phyloP scores from a whole-genome alignment of 2,888 invertebrate species.

The Boloria euphrosyne region DNA sequence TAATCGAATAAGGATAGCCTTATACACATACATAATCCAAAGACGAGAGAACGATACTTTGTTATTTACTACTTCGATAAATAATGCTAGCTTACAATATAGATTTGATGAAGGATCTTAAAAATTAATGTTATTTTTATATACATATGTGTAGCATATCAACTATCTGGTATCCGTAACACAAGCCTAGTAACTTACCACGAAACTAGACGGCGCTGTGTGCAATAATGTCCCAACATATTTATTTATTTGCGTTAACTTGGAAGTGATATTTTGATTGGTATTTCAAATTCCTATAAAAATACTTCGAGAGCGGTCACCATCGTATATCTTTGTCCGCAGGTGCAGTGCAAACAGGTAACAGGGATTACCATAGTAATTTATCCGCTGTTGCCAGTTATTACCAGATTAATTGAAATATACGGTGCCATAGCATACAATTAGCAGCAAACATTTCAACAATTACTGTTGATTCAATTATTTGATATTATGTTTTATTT shows the following conservation, averaged over 20 bases:
- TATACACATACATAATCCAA: no score
- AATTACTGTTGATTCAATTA: conserved; percentile 41
- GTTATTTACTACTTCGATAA: no score
- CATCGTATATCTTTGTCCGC: conserved; percentile 28
- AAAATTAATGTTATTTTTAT: background rate
- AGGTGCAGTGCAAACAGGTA: conserved; percentile 32
- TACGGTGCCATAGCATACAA: conserved; percentile 41
- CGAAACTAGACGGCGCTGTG: no score
- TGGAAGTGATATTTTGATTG: background rate
- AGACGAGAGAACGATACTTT: no score
- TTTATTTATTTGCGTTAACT: no score
- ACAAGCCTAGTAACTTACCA: no score
- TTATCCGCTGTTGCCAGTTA: conserved; percentile 39
- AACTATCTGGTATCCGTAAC: no score
- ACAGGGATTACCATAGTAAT: conserved; percentile 36
- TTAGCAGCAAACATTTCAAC: conserved; percentile 40
- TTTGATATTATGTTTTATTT: conserved; percentile 27
- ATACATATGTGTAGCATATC: no score
- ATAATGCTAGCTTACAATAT: background rate
- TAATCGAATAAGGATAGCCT: no score
- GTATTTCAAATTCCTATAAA: conserved; percentile 6
- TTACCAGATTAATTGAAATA: conserved; percentile 44
- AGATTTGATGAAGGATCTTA: background rate
- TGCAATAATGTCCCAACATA: no score
- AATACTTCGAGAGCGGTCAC: background rate